phyloP scores from a whole-genome alignment of 1,140 invertebrate genomes.

The Lucilia sericata region DNA sequence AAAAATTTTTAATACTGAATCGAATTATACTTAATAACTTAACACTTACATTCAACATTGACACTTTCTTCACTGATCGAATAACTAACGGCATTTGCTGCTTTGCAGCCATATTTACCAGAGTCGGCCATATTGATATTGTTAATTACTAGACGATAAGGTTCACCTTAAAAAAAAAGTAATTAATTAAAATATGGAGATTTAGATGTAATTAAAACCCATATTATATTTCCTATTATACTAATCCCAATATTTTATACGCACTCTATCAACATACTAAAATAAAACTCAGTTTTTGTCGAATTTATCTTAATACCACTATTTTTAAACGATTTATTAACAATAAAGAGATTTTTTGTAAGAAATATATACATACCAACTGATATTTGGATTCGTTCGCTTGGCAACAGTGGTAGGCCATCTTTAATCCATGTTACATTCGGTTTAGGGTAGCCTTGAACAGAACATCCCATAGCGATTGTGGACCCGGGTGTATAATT shows the following conservation, averaged over 20 bases:
- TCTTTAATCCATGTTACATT: conserved; percentile 85
- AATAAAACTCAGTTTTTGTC: too few species aligned
- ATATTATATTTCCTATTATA: too few species aligned
- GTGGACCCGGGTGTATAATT: conserved; percentile 75
- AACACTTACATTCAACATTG: conserved; percentile 76
- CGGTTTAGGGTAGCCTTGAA: conserved; percentile 82
- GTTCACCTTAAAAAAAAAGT: conserved; percentile 60
- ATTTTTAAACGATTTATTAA: too few species aligned
- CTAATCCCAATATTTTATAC: too few species aligned
- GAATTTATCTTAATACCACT: too few species aligned
- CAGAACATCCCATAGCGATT: conserved; percentile 79
- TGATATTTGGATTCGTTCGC: conserved; percentile 60
- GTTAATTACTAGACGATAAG: conserved; percentile 76
- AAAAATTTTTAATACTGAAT: neutral
- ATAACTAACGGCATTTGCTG: conserved; percentile 77
- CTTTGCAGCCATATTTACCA: conserved; percentile 84
- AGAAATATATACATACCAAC: neutral
- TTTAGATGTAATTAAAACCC: too few species aligned
- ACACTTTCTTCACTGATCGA: conserved; percentile 75
- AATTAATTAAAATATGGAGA: neutral
- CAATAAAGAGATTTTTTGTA: neutral
- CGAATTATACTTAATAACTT: neutral
- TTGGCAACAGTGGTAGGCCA: conserved; percentile 65
- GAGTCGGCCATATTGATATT: conserved; percentile 76
- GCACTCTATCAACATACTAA: too few species aligned